phyloP scores from a whole-genome alignment of 1,140 invertebrate genomes.

The Pachyrhynchus sulphureomaculatus region DNA sequence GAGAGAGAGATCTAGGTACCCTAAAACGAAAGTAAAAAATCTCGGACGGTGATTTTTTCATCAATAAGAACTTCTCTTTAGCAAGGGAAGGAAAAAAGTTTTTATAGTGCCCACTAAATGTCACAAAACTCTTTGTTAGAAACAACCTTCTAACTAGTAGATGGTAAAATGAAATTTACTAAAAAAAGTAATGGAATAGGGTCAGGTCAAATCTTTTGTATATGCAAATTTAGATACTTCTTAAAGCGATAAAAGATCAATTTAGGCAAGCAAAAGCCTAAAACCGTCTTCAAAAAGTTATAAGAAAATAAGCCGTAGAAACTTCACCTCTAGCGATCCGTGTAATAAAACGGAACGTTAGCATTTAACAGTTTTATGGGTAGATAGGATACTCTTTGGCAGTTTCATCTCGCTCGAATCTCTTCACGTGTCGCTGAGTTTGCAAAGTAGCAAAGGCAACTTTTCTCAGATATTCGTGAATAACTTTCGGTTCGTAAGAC shows the following conservation, averaged over 20 bases:
- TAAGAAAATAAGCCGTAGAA: conserved; percentile 16
- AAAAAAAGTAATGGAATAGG: background rate
- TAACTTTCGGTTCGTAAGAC: conserved; percentile 25
- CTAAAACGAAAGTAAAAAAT: too few species aligned
- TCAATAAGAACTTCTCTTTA: too few species aligned
- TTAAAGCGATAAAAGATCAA: too few species aligned
- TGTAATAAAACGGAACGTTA: conserved; percentile 28
- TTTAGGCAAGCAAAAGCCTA: background rate
- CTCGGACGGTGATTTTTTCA: too few species aligned
- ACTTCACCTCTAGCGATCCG: conserved; percentile 19
- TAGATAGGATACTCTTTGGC: conserved; percentile 28
- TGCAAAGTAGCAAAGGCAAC: conserved; percentile 20
- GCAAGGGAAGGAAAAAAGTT: too few species aligned
- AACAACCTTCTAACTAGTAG: too few species aligned
- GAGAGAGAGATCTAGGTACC: background rate
- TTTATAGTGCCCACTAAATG: too few species aligned
- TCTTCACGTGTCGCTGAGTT: conserved; percentile 22
- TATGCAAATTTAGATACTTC: too few species aligned
- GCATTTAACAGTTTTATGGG: conserved; percentile 29
- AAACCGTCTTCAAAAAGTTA: conserved; percentile 4
- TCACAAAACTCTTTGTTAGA: too few species aligned
- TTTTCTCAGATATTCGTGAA: conserved; percentile 19
- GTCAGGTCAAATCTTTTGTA: background rate
- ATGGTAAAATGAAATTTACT: too few species aligned
- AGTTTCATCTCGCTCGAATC: conserved; percentile 25